phyloP scores from a whole-genome alignment of 2,113 vertebrate species.

The Zosterops hypoxanthus region DNA sequence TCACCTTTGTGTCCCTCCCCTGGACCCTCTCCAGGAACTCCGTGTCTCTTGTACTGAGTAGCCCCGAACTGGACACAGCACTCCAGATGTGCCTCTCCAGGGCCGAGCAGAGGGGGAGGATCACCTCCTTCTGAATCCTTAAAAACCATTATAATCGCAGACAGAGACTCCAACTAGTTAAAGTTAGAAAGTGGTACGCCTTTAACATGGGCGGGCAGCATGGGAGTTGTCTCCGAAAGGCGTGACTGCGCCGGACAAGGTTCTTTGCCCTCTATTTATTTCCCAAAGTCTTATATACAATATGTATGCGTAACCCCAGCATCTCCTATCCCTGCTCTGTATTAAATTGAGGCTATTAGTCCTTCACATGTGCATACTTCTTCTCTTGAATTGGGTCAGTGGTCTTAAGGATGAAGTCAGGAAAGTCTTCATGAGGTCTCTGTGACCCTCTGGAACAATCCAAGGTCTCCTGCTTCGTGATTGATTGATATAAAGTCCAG shows the following conservation, averaged over 20 bases:
- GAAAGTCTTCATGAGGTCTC: background rate
- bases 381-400: background rate
- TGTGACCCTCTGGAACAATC: background rate
- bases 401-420: background rate
- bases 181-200: no score
- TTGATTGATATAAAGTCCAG: background rate
- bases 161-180: no score
- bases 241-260: background rate
- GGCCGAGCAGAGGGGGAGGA: fast-evolving
- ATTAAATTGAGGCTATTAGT: background rate
- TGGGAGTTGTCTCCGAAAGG: background rate
- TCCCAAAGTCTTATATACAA: background rate
- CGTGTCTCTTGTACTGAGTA: background rate
- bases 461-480: background rate
- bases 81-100: fast-evolving
- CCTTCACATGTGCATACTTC: background rate
- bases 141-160: no score
- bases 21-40: background rate
- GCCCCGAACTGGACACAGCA: background rate
- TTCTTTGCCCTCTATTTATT: background rate
- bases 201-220: background rate
- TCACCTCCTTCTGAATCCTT: background rate
- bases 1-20: fast-evolving
- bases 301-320: background rate
- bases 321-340: background rate